Evolutionary conservation across 2,113 vertebrate species (phyloP).

Genomic region (Bujurquina vittata): DNA sequence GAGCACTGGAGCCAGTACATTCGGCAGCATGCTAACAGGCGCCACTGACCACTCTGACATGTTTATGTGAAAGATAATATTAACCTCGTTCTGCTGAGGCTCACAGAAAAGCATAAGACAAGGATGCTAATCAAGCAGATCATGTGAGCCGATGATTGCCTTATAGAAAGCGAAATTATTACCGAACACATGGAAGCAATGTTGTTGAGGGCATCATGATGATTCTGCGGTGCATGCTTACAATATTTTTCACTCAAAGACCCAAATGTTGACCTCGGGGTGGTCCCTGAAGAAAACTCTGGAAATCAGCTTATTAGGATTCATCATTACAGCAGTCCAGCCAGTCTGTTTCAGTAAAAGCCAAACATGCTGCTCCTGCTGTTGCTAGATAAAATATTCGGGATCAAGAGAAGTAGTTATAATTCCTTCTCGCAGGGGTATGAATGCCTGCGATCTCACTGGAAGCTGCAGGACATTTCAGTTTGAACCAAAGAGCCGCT

Average conservation of each 20-base stretch:
- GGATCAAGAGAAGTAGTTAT: neutral
- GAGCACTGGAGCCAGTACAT: neutral
- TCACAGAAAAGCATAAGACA: neutral
- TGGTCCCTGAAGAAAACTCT: neutral
- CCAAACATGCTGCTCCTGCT: neutral
- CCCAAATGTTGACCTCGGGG: neutral
- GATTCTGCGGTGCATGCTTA: neutral
- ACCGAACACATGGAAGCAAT: rapidly evolving
- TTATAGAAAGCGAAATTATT: neutral
- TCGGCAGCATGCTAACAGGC: neutral
- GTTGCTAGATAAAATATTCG: neutral
- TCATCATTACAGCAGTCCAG: neutral
- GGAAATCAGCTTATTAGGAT: neutral
- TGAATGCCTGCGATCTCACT: neutral
- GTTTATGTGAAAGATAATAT: neutral
- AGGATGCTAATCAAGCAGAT: neutral
- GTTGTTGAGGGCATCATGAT: neutral
- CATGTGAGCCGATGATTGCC: neutral
- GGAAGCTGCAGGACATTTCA: too few species aligned
- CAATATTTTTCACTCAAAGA: neutral
- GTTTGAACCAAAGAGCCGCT: neutral
- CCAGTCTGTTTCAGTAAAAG: neutral
- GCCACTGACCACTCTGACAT: neutral
- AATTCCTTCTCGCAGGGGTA: neutral
- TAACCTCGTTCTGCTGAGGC: neutral